phyloP scores from a whole-genome alignment of 2,797 vertebrate species.

The Sarcoramphus papa region DNA sequence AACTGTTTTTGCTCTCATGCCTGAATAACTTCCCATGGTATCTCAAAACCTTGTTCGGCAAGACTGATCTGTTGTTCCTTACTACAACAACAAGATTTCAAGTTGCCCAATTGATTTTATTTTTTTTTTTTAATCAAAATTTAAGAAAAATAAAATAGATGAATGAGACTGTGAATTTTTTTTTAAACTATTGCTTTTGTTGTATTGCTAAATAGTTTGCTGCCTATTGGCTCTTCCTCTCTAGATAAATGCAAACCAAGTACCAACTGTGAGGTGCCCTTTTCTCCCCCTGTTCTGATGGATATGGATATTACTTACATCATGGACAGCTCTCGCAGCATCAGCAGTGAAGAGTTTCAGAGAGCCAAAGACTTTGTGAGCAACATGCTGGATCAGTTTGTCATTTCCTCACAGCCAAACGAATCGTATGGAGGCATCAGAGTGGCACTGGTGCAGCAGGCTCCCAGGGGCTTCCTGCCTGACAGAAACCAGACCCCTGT shows the following conservation, averaged over 20 bases:
- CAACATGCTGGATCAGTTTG: constrained; percentile 76
- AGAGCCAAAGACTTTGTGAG: constrained; percentile 77
- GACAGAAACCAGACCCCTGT: constrained; percentile 38
- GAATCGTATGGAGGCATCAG: constrained; percentile 51
- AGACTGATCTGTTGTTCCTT: neutral
- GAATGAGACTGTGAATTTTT: neutral
- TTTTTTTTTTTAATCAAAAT: neutral
- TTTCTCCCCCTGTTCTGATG: constrained; percentile 46
- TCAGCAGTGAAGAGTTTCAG: constrained; percentile 72
- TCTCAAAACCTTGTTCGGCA: neutral
- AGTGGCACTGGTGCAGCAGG: constrained; percentile 79
- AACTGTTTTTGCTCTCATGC: neutral
- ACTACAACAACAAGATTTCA: neutral
- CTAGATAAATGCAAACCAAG: constrained; percentile 81
- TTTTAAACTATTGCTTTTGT: neutral
- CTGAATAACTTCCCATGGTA: neutral
- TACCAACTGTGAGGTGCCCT: constrained; percentile 53
- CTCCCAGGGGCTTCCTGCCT: constrained; percentile 46
- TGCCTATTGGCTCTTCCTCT: neutral
- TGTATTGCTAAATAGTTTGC: neutral
- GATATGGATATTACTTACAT: constrained; percentile 81
- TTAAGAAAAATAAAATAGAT: neutral
- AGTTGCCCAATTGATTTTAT: neutral
- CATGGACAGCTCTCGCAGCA: constrained; percentile 78
- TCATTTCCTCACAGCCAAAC: constrained; percentile 66